phyloP scores from a whole-genome alignment of 2,797 vertebrate species.

The Hoplostethus mediterraneus region DNA sequence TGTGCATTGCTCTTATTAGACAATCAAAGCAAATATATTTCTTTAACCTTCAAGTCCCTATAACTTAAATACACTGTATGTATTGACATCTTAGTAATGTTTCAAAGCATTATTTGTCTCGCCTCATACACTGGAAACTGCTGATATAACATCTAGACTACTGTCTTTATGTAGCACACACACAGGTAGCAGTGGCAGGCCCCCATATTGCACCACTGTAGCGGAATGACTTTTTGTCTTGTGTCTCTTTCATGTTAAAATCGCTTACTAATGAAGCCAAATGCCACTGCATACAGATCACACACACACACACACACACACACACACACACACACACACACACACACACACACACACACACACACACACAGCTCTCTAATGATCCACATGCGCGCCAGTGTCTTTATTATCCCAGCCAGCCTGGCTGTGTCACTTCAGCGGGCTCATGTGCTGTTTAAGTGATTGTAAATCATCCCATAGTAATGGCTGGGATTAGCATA shows the following conservation, averaged over 20 bases:
- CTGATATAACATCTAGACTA: background rate
- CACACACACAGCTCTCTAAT: conserved; percentile 70
- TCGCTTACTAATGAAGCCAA: conserved; percentile 74
- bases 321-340: conserved; percentile 50
- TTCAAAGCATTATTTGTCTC: background rate
- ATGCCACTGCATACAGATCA: conserved; percentile 74
- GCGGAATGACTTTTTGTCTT: conserved; percentile 60
- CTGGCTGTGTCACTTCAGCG: conserved; percentile 67
- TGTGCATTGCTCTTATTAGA: background rate
- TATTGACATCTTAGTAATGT: background rate
- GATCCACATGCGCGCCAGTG: conserved; percentile 74
- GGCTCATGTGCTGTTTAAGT: conserved; percentile 74
- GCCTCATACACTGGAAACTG: background rate
- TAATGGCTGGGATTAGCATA: conserved; percentile 86
- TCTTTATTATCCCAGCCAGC: conserved; percentile 79
- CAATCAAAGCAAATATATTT: background rate
- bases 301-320: conserved; percentile 55
- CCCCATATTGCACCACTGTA: conserved; percentile 17
- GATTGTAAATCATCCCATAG: conserved; percentile 82
- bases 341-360: conserved; percentile 42
- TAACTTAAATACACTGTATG: background rate
- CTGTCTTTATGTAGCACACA: conserved; percentile 22
- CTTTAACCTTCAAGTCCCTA: conserved; percentile 11
- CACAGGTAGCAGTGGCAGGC: conserved; percentile 39
- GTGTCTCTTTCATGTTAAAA: conserved; percentile 74